Evolutionary conservation across 1,140 invertebrate species (phyloP), one percentile per base, ranked within the genome.

Genomic region (Aradophagus sp.): DNA sequence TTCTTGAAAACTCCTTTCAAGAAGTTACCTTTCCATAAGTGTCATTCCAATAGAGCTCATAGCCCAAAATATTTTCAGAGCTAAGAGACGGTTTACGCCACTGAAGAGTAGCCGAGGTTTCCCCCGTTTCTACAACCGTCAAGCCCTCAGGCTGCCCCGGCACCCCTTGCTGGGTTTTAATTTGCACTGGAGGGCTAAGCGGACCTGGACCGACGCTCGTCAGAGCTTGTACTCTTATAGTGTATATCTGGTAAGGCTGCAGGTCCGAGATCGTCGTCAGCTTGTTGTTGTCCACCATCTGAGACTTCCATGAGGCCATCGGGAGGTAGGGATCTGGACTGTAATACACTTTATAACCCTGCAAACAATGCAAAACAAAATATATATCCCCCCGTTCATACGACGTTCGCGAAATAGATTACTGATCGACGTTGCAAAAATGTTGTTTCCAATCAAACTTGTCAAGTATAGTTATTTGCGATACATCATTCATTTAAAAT

Each of bases 341-440:
- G 86, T 97, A 99, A 83, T 95, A 98, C 42, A 99, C 94, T 87
- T 97, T 98, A 88, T 99, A 99, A 65, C 95, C 96, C 96, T 98
- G 26, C 20, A 23, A 16, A 36, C 10, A 13, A 32, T 14, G 16
- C 11, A 26, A 36, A 36, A 19, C 5, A 34, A 13, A 47, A 14
- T 5, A 2, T 16, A 1, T 15, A 7, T 2, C 3, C 20, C 6
- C 13, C n/a, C n/a, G n/a, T n/a, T n/a, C n/a, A n/a, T n/a, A n/a
- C n/a, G n/a, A n/a, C n/a, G n/a, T n/a, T n/a, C n/a, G n/a, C n/a
- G n/a, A n/a, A n/a, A n/a, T n/a, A n/a, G n/a, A n/a, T n/a, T n/a
- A n/a, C n/a, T n/a, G n/a, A n/a, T n/a, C n/a, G n/a, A n/a, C n/a
- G n/a, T n/a, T n/a, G n/a, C n/a, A n/a, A n/a, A n/a, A n/a, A n/a